These are phyloP conservation scores for Stratiomys singularior DNA, from an alignment of 2,888 invertebrate genomes.

Conservation along the genomic window DNA sequence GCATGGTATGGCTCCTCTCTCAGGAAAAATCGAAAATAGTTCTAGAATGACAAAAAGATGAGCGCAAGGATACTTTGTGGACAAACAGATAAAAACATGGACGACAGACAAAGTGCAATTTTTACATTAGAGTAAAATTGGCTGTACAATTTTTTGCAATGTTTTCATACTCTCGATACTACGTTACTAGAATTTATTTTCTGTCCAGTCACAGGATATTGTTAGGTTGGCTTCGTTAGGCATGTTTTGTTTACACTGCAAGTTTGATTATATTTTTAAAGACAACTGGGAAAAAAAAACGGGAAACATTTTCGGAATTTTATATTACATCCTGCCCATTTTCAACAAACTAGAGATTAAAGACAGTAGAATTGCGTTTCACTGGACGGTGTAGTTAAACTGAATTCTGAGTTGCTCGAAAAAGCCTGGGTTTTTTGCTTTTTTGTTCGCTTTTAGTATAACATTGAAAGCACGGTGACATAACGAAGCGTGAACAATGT, in stretches of 20 bases:
- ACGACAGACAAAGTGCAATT: conserved; percentile 17
- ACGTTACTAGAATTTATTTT: conserved; percentile 8
- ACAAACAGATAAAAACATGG: not conserved
- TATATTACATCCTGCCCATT: not conserved
- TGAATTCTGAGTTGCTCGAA: too few relatives aligned
- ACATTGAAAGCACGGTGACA: too few relatives aligned
- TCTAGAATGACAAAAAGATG: conserved; percentile 8
- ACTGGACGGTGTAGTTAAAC: too few relatives aligned
- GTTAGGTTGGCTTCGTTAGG: not conserved
- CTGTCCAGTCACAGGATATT: not conserved
- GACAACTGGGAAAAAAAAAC: not conserved
- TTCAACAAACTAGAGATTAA: too few relatives aligned
- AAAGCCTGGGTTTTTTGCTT: too few relatives aligned
- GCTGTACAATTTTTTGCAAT: not conserved
- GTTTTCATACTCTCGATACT: not conserved
- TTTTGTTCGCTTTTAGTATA: too few relatives aligned
- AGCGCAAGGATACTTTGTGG: not conserved
- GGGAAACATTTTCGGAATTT: not conserved
- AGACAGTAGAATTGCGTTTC: too few relatives aligned
- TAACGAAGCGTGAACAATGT: too few relatives aligned
- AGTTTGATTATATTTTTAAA: not conserved
- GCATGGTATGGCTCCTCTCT: not conserved
- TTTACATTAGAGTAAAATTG: conserved; percentile 17
- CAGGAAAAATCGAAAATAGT: conserved; percentile 1
- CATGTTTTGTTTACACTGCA: not conserved